Conservation (phyloP, 2,888 invertebrate genomes). For the Synanthedon myopaeformis region DNA sequence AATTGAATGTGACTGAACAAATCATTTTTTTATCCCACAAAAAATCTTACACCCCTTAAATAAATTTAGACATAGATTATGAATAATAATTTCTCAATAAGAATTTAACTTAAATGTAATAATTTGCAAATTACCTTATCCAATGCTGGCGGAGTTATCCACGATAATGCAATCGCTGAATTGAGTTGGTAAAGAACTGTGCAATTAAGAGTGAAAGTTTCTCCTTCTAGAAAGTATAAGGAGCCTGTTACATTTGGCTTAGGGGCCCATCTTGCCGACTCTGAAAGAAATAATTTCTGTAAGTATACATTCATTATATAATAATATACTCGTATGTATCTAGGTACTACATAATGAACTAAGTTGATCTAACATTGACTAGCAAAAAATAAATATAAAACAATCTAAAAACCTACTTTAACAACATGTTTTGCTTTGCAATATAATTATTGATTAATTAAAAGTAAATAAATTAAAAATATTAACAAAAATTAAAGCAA, state of each 20-base stretch:
- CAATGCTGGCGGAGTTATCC: slow-evolving; percentile 23
- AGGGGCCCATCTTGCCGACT: slow-evolving; percentile 16
- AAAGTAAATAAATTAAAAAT: no score
- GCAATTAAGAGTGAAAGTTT: slow-evolving; percentile 46
- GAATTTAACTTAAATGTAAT: not conserved
- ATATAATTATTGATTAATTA: no score
- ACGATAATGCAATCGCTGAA: slow-evolving; percentile 26
- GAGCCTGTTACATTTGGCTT: slow-evolving; percentile 20
- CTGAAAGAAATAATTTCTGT: slow-evolving; percentile 1
- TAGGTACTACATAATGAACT: not conserved
- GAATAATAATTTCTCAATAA: not conserved
- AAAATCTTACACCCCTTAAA: no score
- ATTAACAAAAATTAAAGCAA: no score
- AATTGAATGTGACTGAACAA: no score
- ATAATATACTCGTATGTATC: not conserved
- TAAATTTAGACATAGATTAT: no score
- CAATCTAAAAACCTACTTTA: no score
- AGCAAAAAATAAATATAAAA: not conserved
- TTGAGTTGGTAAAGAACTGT: slow-evolving; percentile 28
- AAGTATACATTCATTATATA: not conserved
- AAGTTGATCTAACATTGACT: not conserved
- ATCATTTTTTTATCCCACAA: no score
- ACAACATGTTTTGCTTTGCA: no score
- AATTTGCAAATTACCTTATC: not conserved
- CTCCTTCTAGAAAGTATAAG: slow-evolving; percentile 31